A percentile compares a stretch with the other conserved stretches of the same genome.
Conservation (phyloP, 2,888 invertebrate species). For the Eupithecia insigniata region DNA sequence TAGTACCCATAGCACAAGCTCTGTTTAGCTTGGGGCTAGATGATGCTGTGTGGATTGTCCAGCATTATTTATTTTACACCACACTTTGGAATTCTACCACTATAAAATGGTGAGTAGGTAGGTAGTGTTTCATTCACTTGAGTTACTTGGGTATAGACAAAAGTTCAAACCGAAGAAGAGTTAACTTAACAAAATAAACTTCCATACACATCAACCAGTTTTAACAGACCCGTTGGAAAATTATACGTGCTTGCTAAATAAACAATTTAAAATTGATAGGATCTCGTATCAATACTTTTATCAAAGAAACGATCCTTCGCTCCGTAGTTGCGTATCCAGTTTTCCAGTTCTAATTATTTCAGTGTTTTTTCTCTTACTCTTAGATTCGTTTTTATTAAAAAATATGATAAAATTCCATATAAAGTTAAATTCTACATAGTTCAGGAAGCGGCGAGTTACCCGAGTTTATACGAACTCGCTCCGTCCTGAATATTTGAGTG, state of each 20-base stretch:
- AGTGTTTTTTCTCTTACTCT: background rate
- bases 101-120: background rate
- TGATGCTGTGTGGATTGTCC: too few species aligned
- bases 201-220: background rate
- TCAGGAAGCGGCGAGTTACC: constrained; percentile 35
- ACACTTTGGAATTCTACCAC: too few species aligned
- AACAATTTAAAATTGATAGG: background rate
- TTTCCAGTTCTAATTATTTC: background rate
- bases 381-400: background rate
- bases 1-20: too few species aligned
- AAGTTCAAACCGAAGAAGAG: background rate
- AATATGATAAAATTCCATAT: background rate
- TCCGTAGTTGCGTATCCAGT: background rate
- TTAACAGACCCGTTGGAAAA: background rate
- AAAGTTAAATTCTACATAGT: constrained; percentile 17
- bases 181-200: constrained; percentile 1
- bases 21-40: too few species aligned
- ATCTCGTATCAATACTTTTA: background rate
- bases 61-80: too few species aligned
- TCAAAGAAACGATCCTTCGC: background rate
- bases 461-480: constrained; percentile 34
- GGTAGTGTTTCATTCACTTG: background rate
- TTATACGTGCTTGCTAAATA: too few species aligned
- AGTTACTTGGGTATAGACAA: background rate
- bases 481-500: constrained; percentile 44